Evolutionary conservation across 2,888 invertebrate species (phyloP).

Genomic region (Tillus elongatus): DNA sequence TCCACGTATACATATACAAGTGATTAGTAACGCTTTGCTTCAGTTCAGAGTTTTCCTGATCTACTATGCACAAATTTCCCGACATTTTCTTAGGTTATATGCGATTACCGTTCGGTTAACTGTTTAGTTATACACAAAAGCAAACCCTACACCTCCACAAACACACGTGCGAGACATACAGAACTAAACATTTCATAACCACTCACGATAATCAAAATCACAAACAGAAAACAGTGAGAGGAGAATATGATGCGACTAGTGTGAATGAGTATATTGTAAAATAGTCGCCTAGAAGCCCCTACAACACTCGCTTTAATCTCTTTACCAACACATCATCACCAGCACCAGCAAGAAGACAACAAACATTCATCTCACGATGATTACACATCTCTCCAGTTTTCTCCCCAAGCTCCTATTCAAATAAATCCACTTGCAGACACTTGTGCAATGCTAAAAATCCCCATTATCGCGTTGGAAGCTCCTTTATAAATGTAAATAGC

Average conservation of each 20-base stretch:
- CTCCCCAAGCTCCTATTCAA: constrained; percentile 28
- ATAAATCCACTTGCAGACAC: constrained; percentile 38
- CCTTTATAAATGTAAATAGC: constrained; percentile 35
- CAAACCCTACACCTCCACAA: too few relatives aligned
- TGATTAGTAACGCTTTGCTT: too few relatives aligned
- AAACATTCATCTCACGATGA: constrained; percentile 33
- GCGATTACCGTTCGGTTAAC: too few relatives aligned
- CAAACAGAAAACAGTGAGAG: constrained; percentile 14
- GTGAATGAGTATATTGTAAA: too few relatives aligned
- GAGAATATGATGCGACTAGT: too few relatives aligned
- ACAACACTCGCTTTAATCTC: constrained; percentile 32
- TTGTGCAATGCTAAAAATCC: constrained; percentile 34
- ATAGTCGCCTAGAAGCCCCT: constrained; percentile 15
- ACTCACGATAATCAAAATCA: constrained; percentile 30
- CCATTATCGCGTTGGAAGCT: constrained; percentile 32
- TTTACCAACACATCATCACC: constrained; percentile 35
- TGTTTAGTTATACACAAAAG: too few relatives aligned
- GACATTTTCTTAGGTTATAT: too few relatives aligned
- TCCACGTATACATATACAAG: too few relatives aligned
- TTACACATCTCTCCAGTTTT: constrained; percentile 29
- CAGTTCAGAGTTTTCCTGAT: too few relatives aligned
- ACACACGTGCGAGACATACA: too few relatives aligned
- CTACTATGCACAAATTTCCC: too few relatives aligned
- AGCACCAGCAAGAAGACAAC: constrained; percentile 38
- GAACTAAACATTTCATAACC: constrained; percentile 28